Percentiles rank a stretch among this genome's conserved stretches.
Conservation (phyloP, 2,797 vertebrate genomes). For the Arrhamphus sclerolepis region DNA sequence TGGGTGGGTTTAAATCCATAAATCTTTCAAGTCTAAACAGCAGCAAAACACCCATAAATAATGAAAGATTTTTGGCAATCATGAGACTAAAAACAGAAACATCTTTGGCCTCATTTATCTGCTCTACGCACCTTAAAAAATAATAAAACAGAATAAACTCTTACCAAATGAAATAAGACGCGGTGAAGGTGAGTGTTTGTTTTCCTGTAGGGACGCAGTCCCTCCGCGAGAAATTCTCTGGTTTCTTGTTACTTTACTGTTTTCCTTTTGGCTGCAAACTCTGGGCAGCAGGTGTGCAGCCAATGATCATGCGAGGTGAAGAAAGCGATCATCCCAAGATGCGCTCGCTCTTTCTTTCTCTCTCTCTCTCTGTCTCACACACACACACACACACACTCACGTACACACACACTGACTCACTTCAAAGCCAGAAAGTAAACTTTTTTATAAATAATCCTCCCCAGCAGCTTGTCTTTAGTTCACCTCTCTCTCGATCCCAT, state of each 20-base stretch:
- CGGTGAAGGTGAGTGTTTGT: not conserved
- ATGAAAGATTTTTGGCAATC: constrained; percentile 40
- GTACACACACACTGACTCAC: too few species aligned
- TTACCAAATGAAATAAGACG: not conserved
- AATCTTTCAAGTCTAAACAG: constrained; percentile 59
- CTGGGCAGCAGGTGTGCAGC: not conserved
- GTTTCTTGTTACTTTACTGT: too few species aligned
- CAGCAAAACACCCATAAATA: constrained; percentile 60
- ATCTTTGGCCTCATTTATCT: constrained; percentile 15
- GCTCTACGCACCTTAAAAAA: not conserved
- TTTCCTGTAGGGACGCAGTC: not conserved
- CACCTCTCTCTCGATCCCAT: too few species aligned
- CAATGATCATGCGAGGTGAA: not conserved
- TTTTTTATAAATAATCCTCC: too few species aligned
- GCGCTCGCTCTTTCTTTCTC: not conserved
- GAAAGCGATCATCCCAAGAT: too few species aligned
- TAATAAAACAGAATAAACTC: not conserved
- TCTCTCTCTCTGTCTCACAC: not conserved
- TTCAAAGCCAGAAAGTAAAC: too few species aligned
- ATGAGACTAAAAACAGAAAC: constrained; percentile 42
- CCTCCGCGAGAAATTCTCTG: too few species aligned
- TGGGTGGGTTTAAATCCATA: constrained; percentile 50
- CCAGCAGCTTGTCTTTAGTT: too few species aligned
- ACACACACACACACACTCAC: too few species aligned
- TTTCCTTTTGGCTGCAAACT: not conserved